Base-by-base conservation (phyloP, 2,888 invertebrate species). In the Cryptosula pallasiana region DNA sequence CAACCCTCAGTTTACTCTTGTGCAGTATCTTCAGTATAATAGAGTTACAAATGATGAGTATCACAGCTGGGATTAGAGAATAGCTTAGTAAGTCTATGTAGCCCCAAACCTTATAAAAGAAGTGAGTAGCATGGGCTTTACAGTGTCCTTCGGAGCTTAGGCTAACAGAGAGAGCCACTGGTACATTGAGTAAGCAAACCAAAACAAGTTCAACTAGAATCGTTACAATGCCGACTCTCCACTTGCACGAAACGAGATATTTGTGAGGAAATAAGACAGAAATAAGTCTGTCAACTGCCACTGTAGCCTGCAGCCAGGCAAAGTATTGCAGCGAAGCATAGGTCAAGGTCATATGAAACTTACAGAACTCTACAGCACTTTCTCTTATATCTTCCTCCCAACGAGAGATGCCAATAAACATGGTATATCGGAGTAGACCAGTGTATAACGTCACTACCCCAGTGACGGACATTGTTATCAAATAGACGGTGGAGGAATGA, bases 81-180 rank as follows among this genome's bases (percentile, higher is more conserved):
- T 77, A 80, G 5, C 76, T 73, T 55, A 76, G 74, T n/a, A 79
- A 73, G 75, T 81, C 81, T 34, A 81, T 76, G 78, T 79, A 80
- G 9, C 79, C 78, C 80, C 81, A 81, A 16, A 75, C 16, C 32
- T 70, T 45, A 25, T 35, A 23, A 23, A n/a, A 36, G 25, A 70
- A 54, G 29, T 36, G 2, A 25, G 5, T 13, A 23, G 16, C 45
- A 5, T 35, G 9, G 2, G 45, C 3, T 29, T 5, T 29, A 29
- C 70, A 36, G 70, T 54, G 89, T 75, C 89, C 87, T 71, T 93
- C 92, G 78, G 89, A 87, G 78, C 89, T 88, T 84, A 91, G 90
- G 73, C 70, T 9, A 20, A 54, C 29, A 70, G 16, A 2, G 9
- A 54, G 2, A 25, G 36, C 70, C 13, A 70, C n/a, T 25, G 29